A percentile compares a stretch with the other conserved stretches of the same genome.
Evolutionary conservation across 2,113 vertebrate genomes (phyloP).

Genomic region (Chinchilla lanigera): DNA sequence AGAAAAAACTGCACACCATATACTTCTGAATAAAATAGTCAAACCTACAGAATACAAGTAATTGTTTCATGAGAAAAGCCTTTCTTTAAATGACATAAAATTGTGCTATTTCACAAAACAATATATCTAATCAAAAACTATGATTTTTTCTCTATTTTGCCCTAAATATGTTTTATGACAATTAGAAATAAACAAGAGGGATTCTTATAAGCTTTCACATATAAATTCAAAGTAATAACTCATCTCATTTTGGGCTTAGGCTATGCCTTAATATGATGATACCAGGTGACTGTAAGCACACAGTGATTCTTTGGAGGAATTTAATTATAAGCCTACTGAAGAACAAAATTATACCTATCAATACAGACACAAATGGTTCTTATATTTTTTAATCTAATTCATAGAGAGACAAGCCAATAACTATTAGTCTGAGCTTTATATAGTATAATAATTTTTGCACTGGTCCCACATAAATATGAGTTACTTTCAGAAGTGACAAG

Average conservation of each 20-base stretch:
- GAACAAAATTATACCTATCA: background rate
- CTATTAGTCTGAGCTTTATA: background rate
- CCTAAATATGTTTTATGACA: background rate
- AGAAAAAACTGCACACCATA: background rate
- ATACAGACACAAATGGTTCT: background rate
- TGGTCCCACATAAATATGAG: background rate
- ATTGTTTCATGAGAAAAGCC: background rate
- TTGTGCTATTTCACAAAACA: background rate
- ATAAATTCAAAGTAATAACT: constrained; percentile 43
- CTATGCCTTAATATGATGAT: background rate
- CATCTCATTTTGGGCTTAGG: background rate
- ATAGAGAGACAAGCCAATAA: background rate
- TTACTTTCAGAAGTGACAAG: constrained; percentile 12
- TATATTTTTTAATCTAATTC: background rate
- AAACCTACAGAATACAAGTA: background rate
- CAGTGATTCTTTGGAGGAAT: constrained; percentile 15
- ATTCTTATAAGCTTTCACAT: background rate
- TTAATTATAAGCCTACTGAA: background rate
- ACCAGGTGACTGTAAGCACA: background rate
- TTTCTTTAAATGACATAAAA: background rate
- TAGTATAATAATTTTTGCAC: background rate
- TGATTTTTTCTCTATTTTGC: background rate
- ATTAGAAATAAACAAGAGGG: background rate
- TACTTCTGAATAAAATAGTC: background rate
- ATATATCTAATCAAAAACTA: background rate